These are phyloP conservation scores for Apostichopus parvimensis DNA, from an alignment of 35 echinoderm and acorn worm species.

Conservation along the genomic window DNA sequence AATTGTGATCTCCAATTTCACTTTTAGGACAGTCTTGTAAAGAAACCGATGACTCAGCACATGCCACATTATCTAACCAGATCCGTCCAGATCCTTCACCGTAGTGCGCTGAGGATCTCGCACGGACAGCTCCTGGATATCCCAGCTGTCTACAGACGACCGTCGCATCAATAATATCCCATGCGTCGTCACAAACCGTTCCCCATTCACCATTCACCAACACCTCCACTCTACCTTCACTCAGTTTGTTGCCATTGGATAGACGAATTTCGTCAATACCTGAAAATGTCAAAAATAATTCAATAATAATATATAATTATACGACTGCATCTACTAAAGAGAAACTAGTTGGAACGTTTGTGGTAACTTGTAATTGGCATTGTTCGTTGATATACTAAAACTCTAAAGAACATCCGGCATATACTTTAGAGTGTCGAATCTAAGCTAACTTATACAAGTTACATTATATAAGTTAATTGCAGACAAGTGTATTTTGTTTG, in stretches of 20 bases:
- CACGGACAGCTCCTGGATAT: not conserved
- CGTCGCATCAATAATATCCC: not conserved
- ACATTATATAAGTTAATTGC: too few species aligned
- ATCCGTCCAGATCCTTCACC: constrained; percentile 52
- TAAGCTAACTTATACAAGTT: too few species aligned
- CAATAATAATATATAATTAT: too few species aligned
- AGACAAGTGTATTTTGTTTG: too few species aligned
- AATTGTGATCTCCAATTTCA: constrained; percentile 57
- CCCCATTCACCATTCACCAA: constrained; percentile 34
- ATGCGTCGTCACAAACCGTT: constrained; percentile 10
- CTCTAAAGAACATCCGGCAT: too few species aligned
- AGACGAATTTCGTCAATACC: not conserved
- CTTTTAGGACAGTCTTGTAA: constrained; percentile 57
- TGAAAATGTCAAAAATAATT: too few species aligned
- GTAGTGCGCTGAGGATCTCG: not conserved
- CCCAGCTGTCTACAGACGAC: constrained; percentile 21
- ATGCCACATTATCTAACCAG: constrained; percentile 58
- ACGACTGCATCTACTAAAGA: too few species aligned
- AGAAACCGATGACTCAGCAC: constrained; percentile 39
- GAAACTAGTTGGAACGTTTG: too few species aligned
- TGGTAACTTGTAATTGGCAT: too few species aligned
- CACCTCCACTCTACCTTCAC: constrained; percentile 21
- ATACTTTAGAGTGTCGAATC: too few species aligned
- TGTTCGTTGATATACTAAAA: too few species aligned
- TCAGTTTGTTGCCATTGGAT: not conserved